Conservation (phyloP, 2,113 vertebrate genomes). For the Centrocercus urophasianus region DNA sequence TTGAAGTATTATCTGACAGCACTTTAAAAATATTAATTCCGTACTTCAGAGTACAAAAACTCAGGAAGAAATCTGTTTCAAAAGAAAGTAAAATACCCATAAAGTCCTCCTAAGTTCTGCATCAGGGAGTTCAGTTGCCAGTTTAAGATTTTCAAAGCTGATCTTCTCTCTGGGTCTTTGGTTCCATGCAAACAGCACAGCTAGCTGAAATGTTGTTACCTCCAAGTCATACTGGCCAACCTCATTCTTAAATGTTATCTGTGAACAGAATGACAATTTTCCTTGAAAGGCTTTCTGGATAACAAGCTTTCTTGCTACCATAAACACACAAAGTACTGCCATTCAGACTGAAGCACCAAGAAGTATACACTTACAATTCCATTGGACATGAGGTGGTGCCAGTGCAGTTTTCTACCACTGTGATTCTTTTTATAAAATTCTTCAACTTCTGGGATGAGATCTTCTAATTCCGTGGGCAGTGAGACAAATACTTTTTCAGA, state of each 20-base stretch:
- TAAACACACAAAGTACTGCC: background rate
- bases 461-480: constrained; percentile 95
- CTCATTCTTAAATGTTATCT: constrained; percentile 99
- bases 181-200: constrained; percentile 98
- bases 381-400: constrained; percentile 99
- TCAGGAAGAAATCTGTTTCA: constrained; percentile 36
- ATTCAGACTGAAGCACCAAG: background rate
- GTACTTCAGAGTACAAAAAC: background rate
- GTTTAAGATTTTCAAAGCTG: constrained; percentile 98
- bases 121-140: constrained; percentile 97
- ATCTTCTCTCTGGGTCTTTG: constrained; percentile 98
- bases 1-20: background rate
- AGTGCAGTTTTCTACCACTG: constrained; percentile 97
- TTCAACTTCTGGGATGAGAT: constrained; percentile 98
- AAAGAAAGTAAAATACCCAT: constrained; percentile 86
- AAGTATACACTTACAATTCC: constrained; percentile 91
- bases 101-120: constrained; percentile 97
- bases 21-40: constrained; percentile 34
- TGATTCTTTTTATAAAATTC: constrained; percentile 99
- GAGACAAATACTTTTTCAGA: constrained; percentile 99
- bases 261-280: constrained; percentile 10
- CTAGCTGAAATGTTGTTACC: constrained; percentile 98
- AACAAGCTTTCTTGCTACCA: background rate
- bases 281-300: background rate
- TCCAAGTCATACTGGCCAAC: constrained; percentile 98